These are phyloP conservation scores for Hypotaenidia okinawae DNA, from an alignment of 2,797 vertebrate species.

Conservation along the genomic window DNA sequence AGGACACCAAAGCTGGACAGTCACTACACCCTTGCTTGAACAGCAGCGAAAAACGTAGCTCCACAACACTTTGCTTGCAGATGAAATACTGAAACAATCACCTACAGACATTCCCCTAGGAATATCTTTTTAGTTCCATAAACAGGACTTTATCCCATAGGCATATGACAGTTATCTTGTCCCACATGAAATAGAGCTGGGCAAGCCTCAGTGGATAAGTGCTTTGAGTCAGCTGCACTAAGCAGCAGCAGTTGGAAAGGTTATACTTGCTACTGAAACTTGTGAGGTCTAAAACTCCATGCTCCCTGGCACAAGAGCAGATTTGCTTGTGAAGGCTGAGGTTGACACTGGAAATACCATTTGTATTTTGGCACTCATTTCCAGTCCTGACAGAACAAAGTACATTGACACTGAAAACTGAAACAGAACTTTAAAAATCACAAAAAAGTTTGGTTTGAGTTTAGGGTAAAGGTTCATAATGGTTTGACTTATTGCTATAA, in stretches of 20 bases:
- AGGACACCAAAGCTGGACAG: not conserved
- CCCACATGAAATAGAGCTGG: not conserved
- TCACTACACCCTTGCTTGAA: not conserved
- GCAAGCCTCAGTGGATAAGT: not conserved
- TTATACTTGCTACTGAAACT: not conserved
- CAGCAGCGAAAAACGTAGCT: not conserved
- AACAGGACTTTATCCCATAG: not conserved
- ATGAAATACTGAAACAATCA: not conserved
- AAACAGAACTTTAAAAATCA: constrained; percentile 37
- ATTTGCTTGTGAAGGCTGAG: constrained; percentile 19
- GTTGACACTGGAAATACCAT: constrained; percentile 22
- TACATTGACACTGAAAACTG: constrained; percentile 29
- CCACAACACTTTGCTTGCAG: not conserved
- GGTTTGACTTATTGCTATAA: constrained; percentile 8
- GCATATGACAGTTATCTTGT: not conserved
- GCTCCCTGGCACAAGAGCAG: not conserved
- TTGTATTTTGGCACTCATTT: constrained; percentile 44
- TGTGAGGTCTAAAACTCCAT: constrained; percentile 10
- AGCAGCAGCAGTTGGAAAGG: not conserved
- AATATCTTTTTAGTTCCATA: not conserved
- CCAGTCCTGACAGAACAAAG: constrained; percentile 21
- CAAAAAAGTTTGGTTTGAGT: not conserved
- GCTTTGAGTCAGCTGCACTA: not conserved
- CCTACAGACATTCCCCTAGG: not conserved
- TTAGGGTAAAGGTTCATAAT: constrained; percentile 33